Base-by-base conservation (phyloP, 2,888 invertebrate species). In the Agrochola circellaris region DNA sequence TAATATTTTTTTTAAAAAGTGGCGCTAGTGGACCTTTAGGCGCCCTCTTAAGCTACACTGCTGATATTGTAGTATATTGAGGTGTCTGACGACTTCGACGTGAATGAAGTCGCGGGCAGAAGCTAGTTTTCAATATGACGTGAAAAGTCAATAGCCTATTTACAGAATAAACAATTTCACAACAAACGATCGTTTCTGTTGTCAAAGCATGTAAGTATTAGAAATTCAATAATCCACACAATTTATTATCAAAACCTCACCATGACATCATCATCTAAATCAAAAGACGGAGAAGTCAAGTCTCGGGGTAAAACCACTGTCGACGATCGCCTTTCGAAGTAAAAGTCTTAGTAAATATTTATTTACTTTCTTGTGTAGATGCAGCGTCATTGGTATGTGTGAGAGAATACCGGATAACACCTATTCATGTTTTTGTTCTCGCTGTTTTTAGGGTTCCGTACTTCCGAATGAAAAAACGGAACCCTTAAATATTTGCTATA, bases 331-430 rank as follows among this genome's bases (percentile, higher is more conserved):
- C 83, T 88, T 86, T 87, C 85, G n/a, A 84, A 89, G 89, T 89
- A 89, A 89, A 89, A 89, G 89, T 89, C 83, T 17, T 77, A 65
- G 56, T 86, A 56, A 84, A 75, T 82, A 85, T 83, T 79, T 85
- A 81, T 82, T 79, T 78, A 81, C 85, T 88, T 85, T 87, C 88
- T 73, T 83, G 70, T 56, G 26, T 48, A 30, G 38, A 71, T 78
- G 78, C 78, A 70, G 13, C n/a, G 54, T 65, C 73, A 73, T 80
- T 83, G 75, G 77, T 77, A 81, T 48, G 69, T 61, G 11, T 54
- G 26, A 42, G 51, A 71, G 67, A 68, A 67, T 71, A 73, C 70
- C 66, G 54, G 58, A 67, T 70, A 60, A 71, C 23, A 73, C 23
- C 26, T 54, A 45, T 42, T 68, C 62, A 51, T 51, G 76, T 30